Conservation (phyloP, 23 tunicate genomes). For the Halocynthia aurantium region DNA sequence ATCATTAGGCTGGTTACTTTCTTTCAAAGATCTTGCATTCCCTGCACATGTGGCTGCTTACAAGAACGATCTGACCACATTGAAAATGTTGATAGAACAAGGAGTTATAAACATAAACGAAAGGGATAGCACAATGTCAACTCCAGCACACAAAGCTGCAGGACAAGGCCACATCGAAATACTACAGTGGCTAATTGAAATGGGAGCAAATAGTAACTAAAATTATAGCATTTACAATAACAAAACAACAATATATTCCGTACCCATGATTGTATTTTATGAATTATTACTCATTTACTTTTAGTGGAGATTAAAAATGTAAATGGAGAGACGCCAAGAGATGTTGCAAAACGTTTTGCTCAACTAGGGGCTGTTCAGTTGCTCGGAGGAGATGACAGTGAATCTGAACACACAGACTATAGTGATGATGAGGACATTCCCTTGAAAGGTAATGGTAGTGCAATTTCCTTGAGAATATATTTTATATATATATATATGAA, state of each 20-base stretch:
- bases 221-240: not conserved
- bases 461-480: too few relatives aligned
- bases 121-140: slow-evolving; percentile 76
- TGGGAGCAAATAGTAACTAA: slow-evolving; percentile 84
- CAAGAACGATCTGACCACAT: slow-evolving; percentile 55
- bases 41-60: slow-evolving; percentile 97
- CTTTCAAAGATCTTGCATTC: slow-evolving; percentile 64
- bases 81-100: slow-evolving; percentile 69
- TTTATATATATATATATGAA: too few relatives aligned
- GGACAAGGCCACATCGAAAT: slow-evolving; percentile 80
- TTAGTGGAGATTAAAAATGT: slow-evolving; percentile 83
- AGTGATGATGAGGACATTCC: slow-evolving; percentile 58
- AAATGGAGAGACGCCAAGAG: slow-evolving; percentile 67
- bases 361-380: slow-evolving; percentile 78
- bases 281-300: not conserved
- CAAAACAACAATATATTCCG: not conserved
- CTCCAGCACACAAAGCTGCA: slow-evolving; percentile 93
- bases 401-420: slow-evolving; percentile 33
- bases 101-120: slow-evolving; percentile 90
- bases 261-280: not conserved
- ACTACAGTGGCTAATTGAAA: slow-evolving; percentile 82
- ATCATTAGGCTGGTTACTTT: not conserved
- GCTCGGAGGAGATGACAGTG: slow-evolving; percentile 66
- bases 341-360: slow-evolving; percentile 81
- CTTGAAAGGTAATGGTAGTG: slow-evolving; percentile 7